These are phyloP conservation scores for Epinotia brunnichana DNA, from an alignment of 2,888 invertebrate species.

Conservation along the genomic window DNA sequence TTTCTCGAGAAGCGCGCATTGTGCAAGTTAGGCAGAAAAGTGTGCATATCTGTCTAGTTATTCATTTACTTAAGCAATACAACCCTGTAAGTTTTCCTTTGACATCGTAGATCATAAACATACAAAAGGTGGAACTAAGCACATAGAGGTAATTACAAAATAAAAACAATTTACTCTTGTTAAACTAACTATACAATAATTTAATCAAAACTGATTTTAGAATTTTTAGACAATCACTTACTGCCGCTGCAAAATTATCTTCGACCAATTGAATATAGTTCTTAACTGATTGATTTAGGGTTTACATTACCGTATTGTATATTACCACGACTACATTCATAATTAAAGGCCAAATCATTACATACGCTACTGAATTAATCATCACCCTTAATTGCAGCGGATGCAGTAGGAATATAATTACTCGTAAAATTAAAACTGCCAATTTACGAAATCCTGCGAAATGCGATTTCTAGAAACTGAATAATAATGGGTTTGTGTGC, in stretches of 20 bases:
- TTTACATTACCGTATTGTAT: neutral
- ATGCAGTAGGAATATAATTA: slow-evolving; percentile 55
- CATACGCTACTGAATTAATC: slow-evolving; percentile 29
- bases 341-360: slow-evolving; percentile 34
- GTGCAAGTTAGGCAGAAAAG: too few relatives aligned
- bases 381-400: slow-evolving; percentile 49
- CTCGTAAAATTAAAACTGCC: slow-evolving; percentile 40
- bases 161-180: too few relatives aligned
- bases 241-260: neutral
- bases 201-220: neutral
- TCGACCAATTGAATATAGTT: neutral
- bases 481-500: neutral
- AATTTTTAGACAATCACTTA: neutral
- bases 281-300: neutral
- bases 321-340: neutral
- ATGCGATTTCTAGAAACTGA: slow-evolving; percentile 9
- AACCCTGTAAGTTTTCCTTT: too few relatives aligned
- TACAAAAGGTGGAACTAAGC: too few relatives aligned
- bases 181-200: neutral
- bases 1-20: too few relatives aligned
- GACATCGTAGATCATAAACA: too few relatives aligned
- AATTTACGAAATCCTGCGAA: slow-evolving; percentile 41
- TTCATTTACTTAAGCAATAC: too few relatives aligned
- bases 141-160: too few relatives aligned
- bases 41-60: too few relatives aligned